Evolutionary conservation across 1,140 invertebrate genomes (phyloP), one percentile per base, ranked within the genome.

Genomic region (Bombus difficillimus): DNA sequence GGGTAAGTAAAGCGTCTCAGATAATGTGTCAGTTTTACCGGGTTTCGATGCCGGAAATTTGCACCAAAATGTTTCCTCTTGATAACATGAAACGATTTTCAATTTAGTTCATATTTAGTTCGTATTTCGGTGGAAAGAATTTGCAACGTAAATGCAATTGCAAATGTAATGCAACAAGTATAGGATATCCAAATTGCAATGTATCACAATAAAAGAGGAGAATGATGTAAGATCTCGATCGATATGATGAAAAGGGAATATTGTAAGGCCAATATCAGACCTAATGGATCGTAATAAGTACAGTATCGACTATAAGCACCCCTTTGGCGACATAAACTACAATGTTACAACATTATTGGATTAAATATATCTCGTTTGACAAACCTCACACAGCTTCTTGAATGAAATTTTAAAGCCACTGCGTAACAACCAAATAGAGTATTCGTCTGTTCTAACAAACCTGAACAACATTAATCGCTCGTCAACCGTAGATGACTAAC

Each of bases 391-490:
- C 15, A 34, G 32, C 1, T 59, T 62, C 28, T n/a, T n/a, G 0
- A 5, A n/a, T 12, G 32, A 37, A 68, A 1, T 15, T 68, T 68
- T 68, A 25, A 68, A 37, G 8, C 15, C 18, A 34, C 2, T 39
- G 39, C 53, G 34, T 47, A 53, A 76, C 15, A 34, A 66, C 0
- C 18, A 22, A 22, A 22, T 53, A 22, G 18, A 53, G 0, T 22
- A 53, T 22, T 22, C 47, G 18, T 53, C 18, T 8, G 18, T 53
- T 53, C 32, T 34, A 3, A 18, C 53, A 62, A 28, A 13, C 0
- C 53, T 3, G 57, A 13, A 3, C 6, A n/a, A 57, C 43, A 28
- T 66, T 77, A 69, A 83, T 83, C 72, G 62, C 18, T 39, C 81
- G 32, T 66, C 72, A 75, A 47, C 15, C 37, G 43, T 62, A 77